Base-by-base conservation (phyloP, 2,888 invertebrate species). In the Amphipyra tragopoginis region DNA sequence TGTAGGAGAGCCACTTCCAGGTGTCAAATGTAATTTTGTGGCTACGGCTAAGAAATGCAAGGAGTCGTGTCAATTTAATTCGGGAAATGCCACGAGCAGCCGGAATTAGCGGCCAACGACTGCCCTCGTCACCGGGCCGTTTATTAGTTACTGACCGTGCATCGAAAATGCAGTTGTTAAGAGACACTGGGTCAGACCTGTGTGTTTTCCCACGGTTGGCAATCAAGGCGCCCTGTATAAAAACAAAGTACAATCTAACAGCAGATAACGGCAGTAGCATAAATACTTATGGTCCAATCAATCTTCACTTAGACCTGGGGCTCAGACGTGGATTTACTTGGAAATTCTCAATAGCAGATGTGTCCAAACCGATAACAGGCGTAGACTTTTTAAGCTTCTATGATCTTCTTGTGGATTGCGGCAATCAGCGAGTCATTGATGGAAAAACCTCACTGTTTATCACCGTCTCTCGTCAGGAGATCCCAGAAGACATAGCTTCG, bases 61-160 rank as follows among this genome's bases (percentile, higher is more conserved):
- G n/a, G n/a, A n/a, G n/a, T n/a, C n/a, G n/a, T n/a, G n/a, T n/a
- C n/a, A n/a, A n/a, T n/a, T n/a, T n/a, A n/a, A n/a, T n/a, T 9
- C 36, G 36, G 36, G 4, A 36, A 36, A 36, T 10, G 1, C 2
- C n/a, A 38, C 21, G 9, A 78, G 72, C 79, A 72, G 77, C 77
- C 82, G 55, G 50, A 81, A 69, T 72, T 61, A 65, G 77, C 81
- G 84, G 40, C 39, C 3, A 13, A 33, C 26, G 45, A 73, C 73
- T 66, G 71, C 56, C 59, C 10, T 40, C 76, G 11, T n/a, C n/a
- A n/a, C n/a, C n/a, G n/a, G 52, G 80, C 71, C 78, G 80, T 62
- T 53, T 80, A 39, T 80, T 80, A 51, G 54, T 83, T 9, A 74
- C 70, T 0, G 82, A 83, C 36, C 56, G 54, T 7, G 62, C 14